These are phyloP conservation scores for Loris lydekkerianus DNA, from an alignment of 2,797 vertebrate genomes.

Conservation along the genomic window DNA sequence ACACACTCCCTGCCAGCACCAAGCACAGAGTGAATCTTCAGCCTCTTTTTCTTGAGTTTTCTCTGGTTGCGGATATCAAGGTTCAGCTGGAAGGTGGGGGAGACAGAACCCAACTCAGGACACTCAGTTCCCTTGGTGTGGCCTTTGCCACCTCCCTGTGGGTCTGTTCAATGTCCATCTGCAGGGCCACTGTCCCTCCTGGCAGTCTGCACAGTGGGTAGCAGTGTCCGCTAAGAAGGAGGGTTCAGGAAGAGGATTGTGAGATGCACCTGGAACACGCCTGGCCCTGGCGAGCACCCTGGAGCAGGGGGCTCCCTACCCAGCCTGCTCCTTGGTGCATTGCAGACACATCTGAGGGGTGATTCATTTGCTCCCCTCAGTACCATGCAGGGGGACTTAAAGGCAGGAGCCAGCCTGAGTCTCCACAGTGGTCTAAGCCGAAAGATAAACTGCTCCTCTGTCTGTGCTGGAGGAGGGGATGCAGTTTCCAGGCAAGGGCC, in stretches of 20 bases:
- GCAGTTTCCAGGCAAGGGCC: neutral
- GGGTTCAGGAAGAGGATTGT: neutral
- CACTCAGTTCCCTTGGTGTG: neutral
- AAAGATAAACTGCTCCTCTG: too few species aligned
- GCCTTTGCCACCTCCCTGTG: accelerated
- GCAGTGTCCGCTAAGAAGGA: neutral
- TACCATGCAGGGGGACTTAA: neutral
- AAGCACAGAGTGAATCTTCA: neutral
- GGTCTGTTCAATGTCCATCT: neutral
- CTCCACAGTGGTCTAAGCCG: accelerated
- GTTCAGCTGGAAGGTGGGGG: neutral
- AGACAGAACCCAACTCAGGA: neutral
- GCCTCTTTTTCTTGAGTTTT: neutral
- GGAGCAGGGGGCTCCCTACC: neutral
- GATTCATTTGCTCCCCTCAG: accelerated
- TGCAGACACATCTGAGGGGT: neutral
- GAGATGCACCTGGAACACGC: neutral
- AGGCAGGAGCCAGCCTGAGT: accelerated
- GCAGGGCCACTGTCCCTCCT: accelerated
- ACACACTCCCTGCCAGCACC: neutral
- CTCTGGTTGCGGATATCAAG: neutral
- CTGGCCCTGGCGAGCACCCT: neutral
- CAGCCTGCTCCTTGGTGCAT: accelerated
- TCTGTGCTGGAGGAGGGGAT: too few species aligned
- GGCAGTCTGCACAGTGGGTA: accelerated